phyloP scores from a whole-genome alignment of 1,140 invertebrate species.

The Antheraea mylitta region DNA sequence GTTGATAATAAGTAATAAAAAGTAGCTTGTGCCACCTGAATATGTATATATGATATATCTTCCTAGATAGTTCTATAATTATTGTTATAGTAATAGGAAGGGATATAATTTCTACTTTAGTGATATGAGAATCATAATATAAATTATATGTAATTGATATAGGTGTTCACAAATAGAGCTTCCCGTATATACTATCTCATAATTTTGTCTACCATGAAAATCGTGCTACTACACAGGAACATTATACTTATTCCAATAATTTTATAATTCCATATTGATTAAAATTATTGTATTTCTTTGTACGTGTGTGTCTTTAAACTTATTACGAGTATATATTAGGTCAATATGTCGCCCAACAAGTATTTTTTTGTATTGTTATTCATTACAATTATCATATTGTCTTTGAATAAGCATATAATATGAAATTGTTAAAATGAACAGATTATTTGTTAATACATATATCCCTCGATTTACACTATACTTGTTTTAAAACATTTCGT shows the following conservation, averaged over 20 bases:
- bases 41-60: constrained; percentile 72
- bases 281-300: not conserved
- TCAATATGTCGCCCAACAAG: not conserved
- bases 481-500: too few relatives aligned
- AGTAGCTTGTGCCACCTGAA: constrained; percentile 71
- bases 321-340: not conserved
- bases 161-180: constrained; percentile 70
- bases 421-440: too few relatives aligned
- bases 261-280: not conserved
- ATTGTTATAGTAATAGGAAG: constrained; percentile 63
- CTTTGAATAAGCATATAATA: too few relatives aligned
- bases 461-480: too few relatives aligned
- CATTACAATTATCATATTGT: not conserved
- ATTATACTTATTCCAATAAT: not conserved
- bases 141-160: constrained; percentile 54
- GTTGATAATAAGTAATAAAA: constrained; percentile 26
- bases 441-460: too few relatives aligned
- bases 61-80: constrained; percentile 55
- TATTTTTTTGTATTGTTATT: not conserved
- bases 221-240: not conserved
- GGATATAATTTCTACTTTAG: constrained; percentile 68
- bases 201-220: constrained; percentile 52
- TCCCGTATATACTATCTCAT: constrained; percentile 54
- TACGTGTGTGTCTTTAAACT: not conserved
- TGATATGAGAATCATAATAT: constrained; percentile 57